These are phyloP conservation scores for Porites divaricata DNA, from an alignment of 92 coral and sea anemone species.

Conservation along the genomic window DNA sequence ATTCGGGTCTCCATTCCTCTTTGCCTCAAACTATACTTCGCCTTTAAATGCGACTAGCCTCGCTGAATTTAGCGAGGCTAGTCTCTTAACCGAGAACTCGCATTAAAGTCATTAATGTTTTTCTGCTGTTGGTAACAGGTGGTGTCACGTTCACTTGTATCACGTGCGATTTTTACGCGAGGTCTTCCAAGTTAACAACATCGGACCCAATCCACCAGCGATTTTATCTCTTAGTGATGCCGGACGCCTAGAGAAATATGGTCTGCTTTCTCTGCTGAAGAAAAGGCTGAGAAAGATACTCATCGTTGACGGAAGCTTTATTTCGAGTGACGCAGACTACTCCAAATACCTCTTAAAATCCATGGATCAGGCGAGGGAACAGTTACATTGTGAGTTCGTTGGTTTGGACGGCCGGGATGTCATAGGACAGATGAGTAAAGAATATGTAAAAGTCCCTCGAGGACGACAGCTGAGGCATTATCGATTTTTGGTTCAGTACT, in stretches of 20 bases:
- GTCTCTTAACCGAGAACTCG: no score
- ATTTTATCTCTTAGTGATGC: constrained; percentile 80
- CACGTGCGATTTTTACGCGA: constrained; percentile 88
- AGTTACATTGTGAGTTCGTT: constrained; percentile 75
- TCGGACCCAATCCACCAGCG: constrained; percentile 90
- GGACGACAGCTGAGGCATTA: constrained; percentile 79
- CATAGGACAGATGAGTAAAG: constrained; percentile 72
- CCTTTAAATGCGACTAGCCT: no score
- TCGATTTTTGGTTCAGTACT: constrained; percentile 84
- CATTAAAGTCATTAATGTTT: no score
- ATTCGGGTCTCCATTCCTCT: not conserved
- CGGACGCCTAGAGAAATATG: constrained; percentile 91
- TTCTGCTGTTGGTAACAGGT: constrained; percentile 31
- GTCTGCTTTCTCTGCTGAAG: constrained; percentile 76
- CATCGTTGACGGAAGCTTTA: constrained; percentile 79
- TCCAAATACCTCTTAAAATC: constrained; percentile 70
- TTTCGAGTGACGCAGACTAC: constrained; percentile 61
- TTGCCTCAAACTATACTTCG: no score
- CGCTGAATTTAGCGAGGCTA: no score
- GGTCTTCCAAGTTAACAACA: constrained; percentile 69
- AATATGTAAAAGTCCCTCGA: constrained; percentile 59
- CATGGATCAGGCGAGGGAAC: constrained; percentile 73
- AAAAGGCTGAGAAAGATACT: constrained; percentile 78
- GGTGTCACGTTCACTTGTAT: constrained; percentile 86
- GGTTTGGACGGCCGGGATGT: constrained; percentile 86